Conservation (phyloP, 1,140 invertebrate genomes). For the Drosophila tropicalis region DNA sequence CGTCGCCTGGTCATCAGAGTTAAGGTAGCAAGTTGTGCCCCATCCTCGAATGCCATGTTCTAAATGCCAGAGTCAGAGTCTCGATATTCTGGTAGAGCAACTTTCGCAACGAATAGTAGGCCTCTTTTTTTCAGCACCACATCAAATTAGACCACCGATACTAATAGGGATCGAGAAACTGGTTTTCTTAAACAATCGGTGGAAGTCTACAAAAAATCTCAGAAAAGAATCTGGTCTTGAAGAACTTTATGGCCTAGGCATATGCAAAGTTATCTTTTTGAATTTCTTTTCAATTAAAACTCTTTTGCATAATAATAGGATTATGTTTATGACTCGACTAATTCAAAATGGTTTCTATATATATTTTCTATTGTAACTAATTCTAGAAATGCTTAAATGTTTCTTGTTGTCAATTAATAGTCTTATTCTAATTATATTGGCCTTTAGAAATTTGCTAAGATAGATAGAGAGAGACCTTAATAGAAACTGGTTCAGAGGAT, state of each 20-base stretch:
- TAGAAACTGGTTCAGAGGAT: no score
- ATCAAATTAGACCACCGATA: conserved; percentile 9
- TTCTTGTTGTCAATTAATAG: no score
- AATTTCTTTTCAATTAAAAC: not conserved
- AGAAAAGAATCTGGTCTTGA: not conserved
- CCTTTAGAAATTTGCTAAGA: no score
- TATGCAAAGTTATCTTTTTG: not conserved
- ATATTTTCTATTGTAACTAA: not conserved
- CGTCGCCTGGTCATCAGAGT: conserved; percentile 46
- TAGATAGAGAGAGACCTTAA: no score
- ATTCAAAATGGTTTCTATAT: no score
- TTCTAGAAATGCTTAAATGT: not conserved
- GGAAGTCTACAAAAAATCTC: not conserved
- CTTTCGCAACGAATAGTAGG: conserved; percentile 35
- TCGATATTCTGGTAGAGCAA: conserved; percentile 43
- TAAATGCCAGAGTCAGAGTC: conserved; percentile 11
- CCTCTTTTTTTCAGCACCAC: conserved; percentile 3
- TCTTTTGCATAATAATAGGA: not conserved
- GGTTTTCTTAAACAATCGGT: not conserved
- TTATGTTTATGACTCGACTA: not conserved
- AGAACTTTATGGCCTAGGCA: not conserved
- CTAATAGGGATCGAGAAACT: conserved; percentile 1
- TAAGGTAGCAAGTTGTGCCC: conserved; percentile 38
- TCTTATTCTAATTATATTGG: no score
- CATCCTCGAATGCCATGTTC: conserved; percentile 20